These are phyloP conservation scores for Procavia capensis DNA, from an alignment of 2,113 vertebrate genomes.

Conservation along the genomic window DNA sequence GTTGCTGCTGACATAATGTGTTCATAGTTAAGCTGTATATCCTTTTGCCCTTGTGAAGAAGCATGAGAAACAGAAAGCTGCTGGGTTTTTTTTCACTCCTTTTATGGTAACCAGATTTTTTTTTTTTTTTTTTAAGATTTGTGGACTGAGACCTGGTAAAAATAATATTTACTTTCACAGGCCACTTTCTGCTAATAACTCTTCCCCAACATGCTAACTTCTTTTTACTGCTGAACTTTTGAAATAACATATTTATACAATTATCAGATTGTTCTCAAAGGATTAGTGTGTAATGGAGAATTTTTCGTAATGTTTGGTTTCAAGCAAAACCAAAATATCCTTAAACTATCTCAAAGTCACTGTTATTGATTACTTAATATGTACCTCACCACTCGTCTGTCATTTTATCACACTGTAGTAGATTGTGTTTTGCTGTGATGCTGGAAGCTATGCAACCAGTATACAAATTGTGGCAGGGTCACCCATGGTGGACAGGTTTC, in stretches of 20 bases:
- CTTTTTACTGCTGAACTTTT: neutral
- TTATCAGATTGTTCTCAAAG: neutral
- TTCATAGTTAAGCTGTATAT: neutral
- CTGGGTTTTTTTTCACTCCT: neutral
- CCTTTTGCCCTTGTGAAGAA: neutral
- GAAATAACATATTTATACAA: neutral
- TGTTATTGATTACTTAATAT: neutral
- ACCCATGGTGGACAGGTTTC: too few species aligned
- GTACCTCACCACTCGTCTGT: too few species aligned
- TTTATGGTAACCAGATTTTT: neutral
- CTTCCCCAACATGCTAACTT: neutral
- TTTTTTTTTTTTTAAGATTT: neutral
- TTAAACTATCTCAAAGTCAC: neutral
- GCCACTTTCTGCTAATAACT: neutral
- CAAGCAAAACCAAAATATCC: neutral
- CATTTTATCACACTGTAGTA: too few species aligned
- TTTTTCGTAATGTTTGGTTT: neutral
- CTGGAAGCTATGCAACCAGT: too few species aligned
- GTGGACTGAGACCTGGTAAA: neutral
- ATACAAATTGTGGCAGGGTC: too few species aligned
- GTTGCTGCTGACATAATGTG: neutral
- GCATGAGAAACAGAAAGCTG: neutral
- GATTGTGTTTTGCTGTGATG: too few species aligned
- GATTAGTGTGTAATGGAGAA: neutral
- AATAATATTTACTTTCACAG: neutral